Conservation (phyloP, 2,888 invertebrate genomes). For the Steinernema carpocapsae region DNA sequence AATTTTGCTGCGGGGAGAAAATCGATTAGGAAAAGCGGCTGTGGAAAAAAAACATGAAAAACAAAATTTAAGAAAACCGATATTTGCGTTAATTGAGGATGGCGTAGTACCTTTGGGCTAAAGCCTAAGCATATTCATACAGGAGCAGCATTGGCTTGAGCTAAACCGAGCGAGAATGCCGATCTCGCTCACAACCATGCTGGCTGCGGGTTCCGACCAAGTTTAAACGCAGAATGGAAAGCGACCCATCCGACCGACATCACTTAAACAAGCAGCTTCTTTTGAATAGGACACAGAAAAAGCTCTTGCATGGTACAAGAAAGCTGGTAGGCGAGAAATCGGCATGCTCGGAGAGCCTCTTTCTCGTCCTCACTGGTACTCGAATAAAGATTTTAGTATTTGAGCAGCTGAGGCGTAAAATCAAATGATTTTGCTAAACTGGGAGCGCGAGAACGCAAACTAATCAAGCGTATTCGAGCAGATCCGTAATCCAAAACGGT, state of each 20-base stretch:
- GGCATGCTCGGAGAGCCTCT: conserved; percentile 24
- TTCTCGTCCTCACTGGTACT: conserved; percentile 20
- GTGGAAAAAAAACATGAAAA: background rate
- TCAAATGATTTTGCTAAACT: conserved; percentile 42
- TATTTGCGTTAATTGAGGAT: background rate
- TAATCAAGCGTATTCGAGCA: conserved; percentile 35
- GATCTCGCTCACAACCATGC: conserved; percentile 22
- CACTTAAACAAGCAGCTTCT: background rate
- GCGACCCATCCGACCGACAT: conserved; percentile 27
- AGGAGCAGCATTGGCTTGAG: conserved; percentile 19
- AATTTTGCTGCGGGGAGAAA: background rate
- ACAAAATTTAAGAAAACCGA: background rate
- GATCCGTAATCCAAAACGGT: conserved; percentile 35
- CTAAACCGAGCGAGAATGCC: conserved; percentile 15
- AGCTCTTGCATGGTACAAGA: conserved; percentile 19
- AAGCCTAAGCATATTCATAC: conserved; percentile 22
- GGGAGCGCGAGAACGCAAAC: conserved; percentile 36
- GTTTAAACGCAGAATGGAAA: conserved; percentile 4
- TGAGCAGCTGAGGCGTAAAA: conserved; percentile 43
- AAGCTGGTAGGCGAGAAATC: conserved; percentile 24
- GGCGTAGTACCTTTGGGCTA: conserved; percentile 17
- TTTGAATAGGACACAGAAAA: conserved; percentile 23
- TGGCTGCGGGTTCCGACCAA: conserved; percentile 14
- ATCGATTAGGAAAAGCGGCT: background rate
- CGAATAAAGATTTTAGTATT: conserved; percentile 33